These are phyloP conservation scores for Julus scanicus DNA, from an alignment of 2,888 invertebrate species.

Conservation along the genomic window DNA sequence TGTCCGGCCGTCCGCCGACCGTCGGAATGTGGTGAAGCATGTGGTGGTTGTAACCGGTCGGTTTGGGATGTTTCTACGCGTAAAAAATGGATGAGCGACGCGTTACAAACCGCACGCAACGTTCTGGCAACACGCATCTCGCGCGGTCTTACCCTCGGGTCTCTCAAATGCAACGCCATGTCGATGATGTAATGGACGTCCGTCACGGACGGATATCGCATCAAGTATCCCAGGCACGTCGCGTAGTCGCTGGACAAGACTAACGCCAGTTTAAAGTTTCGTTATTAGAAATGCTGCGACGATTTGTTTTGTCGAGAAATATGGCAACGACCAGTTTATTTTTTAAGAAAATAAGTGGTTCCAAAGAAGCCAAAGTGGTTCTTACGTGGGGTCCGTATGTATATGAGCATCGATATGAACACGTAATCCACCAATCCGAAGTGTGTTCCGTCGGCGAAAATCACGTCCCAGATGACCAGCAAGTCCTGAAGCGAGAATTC, in stretches of 20 bases:
- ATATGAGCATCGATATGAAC: slow-evolving; percentile 80
- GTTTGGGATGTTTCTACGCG: slow-evolving; percentile 56
- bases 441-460: slow-evolving; percentile 76
- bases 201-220: slow-evolving; percentile 75
- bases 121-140: not conserved
- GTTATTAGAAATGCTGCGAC: not conserved
- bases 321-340: too few species aligned
- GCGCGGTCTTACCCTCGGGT: slow-evolving; percentile 56
- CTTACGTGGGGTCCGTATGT: slow-evolving; percentile 77
- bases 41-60: slow-evolving; percentile 55
- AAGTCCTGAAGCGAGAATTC: slow-evolving; percentile 84
- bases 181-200: slow-evolving; percentile 74
- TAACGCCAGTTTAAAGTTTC: slow-evolving; percentile 61
- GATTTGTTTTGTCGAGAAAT: too few species aligned
- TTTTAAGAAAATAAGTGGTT: too few species aligned
- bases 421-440: slow-evolving; percentile 74
- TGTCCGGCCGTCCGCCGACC: slow-evolving; percentile 57
- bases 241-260: slow-evolving; percentile 75
- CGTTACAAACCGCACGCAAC: not conserved
- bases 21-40: slow-evolving; percentile 56
- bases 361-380: slow-evolving; percentile 60
- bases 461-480: slow-evolving; percentile 83
- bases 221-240: slow-evolving; percentile 73
- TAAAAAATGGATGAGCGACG: not conserved
- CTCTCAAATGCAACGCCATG: slow-evolving; percentile 69